Conservation (phyloP, 2,888 invertebrate species). For the Bellardia bayeri region DNA sequence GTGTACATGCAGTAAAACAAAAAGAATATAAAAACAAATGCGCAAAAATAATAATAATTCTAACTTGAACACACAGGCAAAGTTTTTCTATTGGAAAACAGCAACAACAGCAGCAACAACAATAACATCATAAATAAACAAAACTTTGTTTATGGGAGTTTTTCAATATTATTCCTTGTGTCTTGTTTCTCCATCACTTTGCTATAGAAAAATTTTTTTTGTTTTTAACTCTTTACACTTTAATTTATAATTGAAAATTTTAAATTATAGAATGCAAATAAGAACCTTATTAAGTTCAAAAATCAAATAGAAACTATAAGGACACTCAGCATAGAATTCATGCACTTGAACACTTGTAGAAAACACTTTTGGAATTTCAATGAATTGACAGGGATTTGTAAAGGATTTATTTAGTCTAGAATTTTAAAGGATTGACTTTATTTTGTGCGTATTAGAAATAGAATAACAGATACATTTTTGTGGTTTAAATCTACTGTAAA, state of each 20-base stretch:
- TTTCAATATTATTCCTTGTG: neutral
- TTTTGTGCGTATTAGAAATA: too few relatives aligned
- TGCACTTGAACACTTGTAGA: slow-evolving; percentile 22
- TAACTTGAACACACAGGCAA: neutral
- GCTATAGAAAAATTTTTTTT: neutral
- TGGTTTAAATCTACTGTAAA: too few relatives aligned
- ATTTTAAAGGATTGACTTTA: too few relatives aligned
- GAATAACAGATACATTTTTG: too few relatives aligned
- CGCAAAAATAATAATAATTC: neutral
- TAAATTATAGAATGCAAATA: neutral
- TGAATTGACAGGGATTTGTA: slow-evolving; percentile 7
- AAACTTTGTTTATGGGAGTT: slow-evolving; percentile 31
- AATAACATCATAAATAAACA: slow-evolving; percentile 35
- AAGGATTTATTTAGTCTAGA: neutral
- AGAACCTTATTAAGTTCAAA: neutral
- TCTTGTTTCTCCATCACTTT: neutral
- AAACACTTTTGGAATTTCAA: slow-evolving; percentile 38
- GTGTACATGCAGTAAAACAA: neutral
- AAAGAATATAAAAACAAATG: neutral
- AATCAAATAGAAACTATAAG: slow-evolving; percentile 19
- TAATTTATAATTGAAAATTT: slow-evolving; percentile 4
- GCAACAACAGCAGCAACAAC: slow-evolving; percentile 18
- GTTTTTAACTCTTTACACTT: slow-evolving; percentile 8
- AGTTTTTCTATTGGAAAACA: slow-evolving; percentile 26
- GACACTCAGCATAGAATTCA: slow-evolving; percentile 9